Evolutionary conservation across 2,797 vertebrate species (phyloP), one percentile per base, ranked within the genome.

Genomic region (Peromyscus eremicus): DNA sequence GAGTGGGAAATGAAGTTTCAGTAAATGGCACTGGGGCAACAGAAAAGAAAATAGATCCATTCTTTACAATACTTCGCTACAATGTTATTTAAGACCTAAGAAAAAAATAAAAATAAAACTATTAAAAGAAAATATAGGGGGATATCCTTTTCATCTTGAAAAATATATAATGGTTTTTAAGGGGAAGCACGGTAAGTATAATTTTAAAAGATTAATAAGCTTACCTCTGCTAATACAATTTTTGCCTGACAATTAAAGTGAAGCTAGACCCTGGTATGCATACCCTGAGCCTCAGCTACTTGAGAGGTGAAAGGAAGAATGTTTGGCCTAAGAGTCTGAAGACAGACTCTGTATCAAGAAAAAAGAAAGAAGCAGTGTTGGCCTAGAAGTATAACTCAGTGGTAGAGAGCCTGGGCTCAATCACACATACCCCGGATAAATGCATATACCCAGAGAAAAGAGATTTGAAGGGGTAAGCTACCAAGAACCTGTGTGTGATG

Each of bases 21-120:
- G 27, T 82, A 75, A 87, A 73, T 40, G 57, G 12, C 16, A 57
- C 32, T 86, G 2, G 21, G 23, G 13, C 43, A 86, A 52, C 1
- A 91, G 60, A 79, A 60, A 73, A 21, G 87, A 91, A 49, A 49
- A 77, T n/a, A 37, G 49, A 79, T 43, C 10, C 34, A 43, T 84
- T 70, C 10, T 19, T 77, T 82, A 70, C 16, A 68, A 43, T 13
- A 90, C 12, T n/a, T 49, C 13, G 68, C 37, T 70, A 29, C 40
- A 49, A 79, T 86, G 37, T 73, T 93, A 64, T 75, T 81, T 29
- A 96, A 81, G 57, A 91, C 23, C n/a, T 90, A 85, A 85, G 25
- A 8, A 71, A 71, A 60, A 37, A 71, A 37, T 40, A 77, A 89
- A 87, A 71, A 85, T 82, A 77, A 49, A 77, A 57, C 6, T 87